A percentile compares a stretch with the other conserved stretches of the same genome.
phyloP scores from a whole-genome alignment of 2,888 invertebrate species.

The Hirtodrosophila histrioides region DNA sequence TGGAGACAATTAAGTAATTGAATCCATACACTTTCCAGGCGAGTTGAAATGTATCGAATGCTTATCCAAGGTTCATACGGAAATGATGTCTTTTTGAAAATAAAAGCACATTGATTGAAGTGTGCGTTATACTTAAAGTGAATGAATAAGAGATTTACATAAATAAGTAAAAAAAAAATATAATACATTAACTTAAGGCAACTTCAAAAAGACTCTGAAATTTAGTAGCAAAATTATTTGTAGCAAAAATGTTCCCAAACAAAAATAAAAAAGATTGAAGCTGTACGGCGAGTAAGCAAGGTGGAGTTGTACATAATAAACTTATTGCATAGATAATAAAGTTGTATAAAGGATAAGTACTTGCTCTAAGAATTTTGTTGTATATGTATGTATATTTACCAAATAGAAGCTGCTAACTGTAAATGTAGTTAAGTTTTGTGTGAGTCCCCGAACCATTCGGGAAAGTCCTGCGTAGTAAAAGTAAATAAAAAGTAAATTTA shows the following conservation, averaged over 20 bases:
- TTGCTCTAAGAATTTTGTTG: slow-evolving; percentile 34
- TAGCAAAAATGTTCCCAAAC: slow-evolving; percentile 65
- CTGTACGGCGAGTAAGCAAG: slow-evolving; percentile 12
- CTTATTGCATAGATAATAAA: slow-evolving; percentile 22
- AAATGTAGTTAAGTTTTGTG: slow-evolving; percentile 28
- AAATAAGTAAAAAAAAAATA: slow-evolving; percentile 11
- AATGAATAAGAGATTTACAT: slow-evolving; percentile 15
- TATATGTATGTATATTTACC: slow-evolving; percentile 35
- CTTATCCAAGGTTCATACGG: background rate
- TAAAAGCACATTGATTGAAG: slow-evolving; percentile 8
- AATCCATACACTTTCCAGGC: no score
- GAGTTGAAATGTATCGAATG: no score
- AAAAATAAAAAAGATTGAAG: slow-evolving; percentile 4
- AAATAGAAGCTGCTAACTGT: slow-evolving; percentile 20
- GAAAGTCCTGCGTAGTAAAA: slow-evolving; percentile 64
- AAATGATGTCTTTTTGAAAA: slow-evolving; percentile 1
- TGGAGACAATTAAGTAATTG: no score
- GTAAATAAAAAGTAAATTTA: slow-evolving; percentile 31
- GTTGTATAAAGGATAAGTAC: slow-evolving; percentile 46
- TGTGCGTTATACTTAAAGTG: slow-evolving; percentile 4
- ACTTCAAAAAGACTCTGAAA: slow-evolving; percentile 77
- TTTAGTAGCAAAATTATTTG: slow-evolving; percentile 71
- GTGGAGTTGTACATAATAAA: slow-evolving; percentile 41
- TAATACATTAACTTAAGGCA: slow-evolving; percentile 58
- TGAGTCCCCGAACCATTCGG: slow-evolving; percentile 46